Conservation (phyloP, 1,140 invertebrate species). For the Nephila pilipes region DNA sequence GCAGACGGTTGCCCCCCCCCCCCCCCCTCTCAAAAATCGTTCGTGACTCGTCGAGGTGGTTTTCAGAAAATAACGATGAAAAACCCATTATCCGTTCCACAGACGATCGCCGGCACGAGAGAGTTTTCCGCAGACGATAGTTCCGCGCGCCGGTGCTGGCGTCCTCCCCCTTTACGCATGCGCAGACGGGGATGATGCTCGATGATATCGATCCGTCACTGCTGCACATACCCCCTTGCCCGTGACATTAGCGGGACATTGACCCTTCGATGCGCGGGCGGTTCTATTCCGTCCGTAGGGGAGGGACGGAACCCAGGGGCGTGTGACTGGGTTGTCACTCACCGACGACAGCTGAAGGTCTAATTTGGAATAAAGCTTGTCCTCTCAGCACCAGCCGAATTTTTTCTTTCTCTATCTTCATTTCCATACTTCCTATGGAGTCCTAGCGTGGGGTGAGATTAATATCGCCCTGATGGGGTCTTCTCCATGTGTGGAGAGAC, state of each 20-base stretch:
- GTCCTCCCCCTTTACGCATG: not conserved
- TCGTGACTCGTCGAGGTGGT: not conserved
- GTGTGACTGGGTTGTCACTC: slow-evolving; percentile 17
- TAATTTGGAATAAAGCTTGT: slow-evolving; percentile 21
- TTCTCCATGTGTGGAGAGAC: not conserved
- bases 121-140: slow-evolving; percentile 33
- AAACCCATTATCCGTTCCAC: slow-evolving; percentile 54
- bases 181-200: not conserved
- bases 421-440: not conserved
- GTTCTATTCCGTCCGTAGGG: not conserved
- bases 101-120: slow-evolving; percentile 38
- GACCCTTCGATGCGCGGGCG: slow-evolving; percentile 6
- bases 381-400: not conserved
- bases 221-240: not conserved
- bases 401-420: not conserved
- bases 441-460: not conserved
- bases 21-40: not conserved
- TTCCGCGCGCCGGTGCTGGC: not conserved
- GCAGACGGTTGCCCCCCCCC: not conserved
- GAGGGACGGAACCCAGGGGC: not conserved
- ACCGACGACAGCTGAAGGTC: slow-evolving; percentile 40
- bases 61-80: slow-evolving; percentile 24
- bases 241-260: slow-evolving; percentile 61
- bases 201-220: slow-evolving; percentile 15
- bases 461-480: slow-evolving; percentile 16